Evolutionary conservation across 1,140 invertebrate species (phyloP), one percentile per base, ranked within the genome.

Genomic region (Lepidurus couesii): DNA sequence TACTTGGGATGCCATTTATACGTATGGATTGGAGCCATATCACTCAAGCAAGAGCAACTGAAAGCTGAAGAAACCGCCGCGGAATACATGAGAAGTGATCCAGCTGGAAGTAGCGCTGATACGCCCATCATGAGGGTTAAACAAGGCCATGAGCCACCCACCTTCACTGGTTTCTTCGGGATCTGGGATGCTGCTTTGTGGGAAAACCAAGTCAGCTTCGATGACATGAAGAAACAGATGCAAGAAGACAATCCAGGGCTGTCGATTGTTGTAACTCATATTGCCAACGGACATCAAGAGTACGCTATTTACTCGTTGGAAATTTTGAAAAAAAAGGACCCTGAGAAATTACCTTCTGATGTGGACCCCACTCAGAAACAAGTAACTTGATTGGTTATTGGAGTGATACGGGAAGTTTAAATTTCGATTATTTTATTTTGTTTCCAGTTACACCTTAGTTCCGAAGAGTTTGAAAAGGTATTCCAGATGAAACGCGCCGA

Each of bases 101-200:
- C 93, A 10, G 88, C 90, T 34, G 90, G 90, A 42, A 86, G 95
- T 77, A 91, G 93, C 82, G 84, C 87, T 2, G 92, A 92, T 76
- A 95, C 92, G 0, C 90, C 93, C 0, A 90, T 97, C 80, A 87
- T 93, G 9, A 87, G 91, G 26, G 87, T 96, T 34, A 91, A 89
- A 81, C 94, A 97, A 86, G 91, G 92, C 5, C 87, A 89, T 73
- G 95, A 98, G 84, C 94, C 95, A 4, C 92, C 93, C 74, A 93
- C 91, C 74, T 97, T 97, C 83, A 94, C 92, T 47, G 95, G 95
- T 79, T 93, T 95, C 84, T 97, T 97, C 83, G 92, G 93, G 21
- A 89, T 88, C 44, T 98, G 95, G 95, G 91, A 95, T 83, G 86
- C 89, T 77, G 89, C 91, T 79, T 86, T 92, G 75, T 92, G 94